phyloP scores from a whole-genome alignment of 2,113 vertebrate species.

The Datnioides undecimradiatus region DNA sequence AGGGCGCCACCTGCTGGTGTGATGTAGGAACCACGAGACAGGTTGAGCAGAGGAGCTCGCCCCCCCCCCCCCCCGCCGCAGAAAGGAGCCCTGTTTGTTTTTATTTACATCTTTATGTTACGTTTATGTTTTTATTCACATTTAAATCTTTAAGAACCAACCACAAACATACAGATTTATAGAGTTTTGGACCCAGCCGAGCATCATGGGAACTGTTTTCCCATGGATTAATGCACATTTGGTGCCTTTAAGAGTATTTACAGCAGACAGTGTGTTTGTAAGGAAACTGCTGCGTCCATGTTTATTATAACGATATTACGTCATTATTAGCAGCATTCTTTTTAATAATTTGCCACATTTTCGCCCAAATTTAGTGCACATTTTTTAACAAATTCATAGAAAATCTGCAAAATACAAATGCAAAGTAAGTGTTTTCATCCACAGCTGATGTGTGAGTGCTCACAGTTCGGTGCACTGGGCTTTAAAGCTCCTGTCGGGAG shows the following conservation, averaged over 20 bases:
- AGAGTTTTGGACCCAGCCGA: background rate
- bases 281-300: too few relatives aligned
- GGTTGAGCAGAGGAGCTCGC: slow-evolving; percentile 21
- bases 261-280: background rate
- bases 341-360: too few relatives aligned
- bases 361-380: too few relatives aligned
- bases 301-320: too few relatives aligned
- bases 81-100: slow-evolving; percentile 53
- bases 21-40: background rate
- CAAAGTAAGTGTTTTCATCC: background rate
- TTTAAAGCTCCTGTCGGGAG: too few relatives aligned
- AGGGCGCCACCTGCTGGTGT: slow-evolving; percentile 53
- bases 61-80: too few relatives aligned
- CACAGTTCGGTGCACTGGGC: too few relatives aligned
- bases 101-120: slow-evolving; percentile 21
- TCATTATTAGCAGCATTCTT: too few relatives aligned
- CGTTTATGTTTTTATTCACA: background rate
- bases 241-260: background rate
- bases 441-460: background rate
- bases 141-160: background rate
- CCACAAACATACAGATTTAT: background rate
- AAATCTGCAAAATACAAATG: background rate
- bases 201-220: background rate
- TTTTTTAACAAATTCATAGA: background rate
- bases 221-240: background rate